Evolutionary conservation across 2,888 invertebrate genomes (phyloP).

Genomic region (Polyommatus icarus): DNA sequence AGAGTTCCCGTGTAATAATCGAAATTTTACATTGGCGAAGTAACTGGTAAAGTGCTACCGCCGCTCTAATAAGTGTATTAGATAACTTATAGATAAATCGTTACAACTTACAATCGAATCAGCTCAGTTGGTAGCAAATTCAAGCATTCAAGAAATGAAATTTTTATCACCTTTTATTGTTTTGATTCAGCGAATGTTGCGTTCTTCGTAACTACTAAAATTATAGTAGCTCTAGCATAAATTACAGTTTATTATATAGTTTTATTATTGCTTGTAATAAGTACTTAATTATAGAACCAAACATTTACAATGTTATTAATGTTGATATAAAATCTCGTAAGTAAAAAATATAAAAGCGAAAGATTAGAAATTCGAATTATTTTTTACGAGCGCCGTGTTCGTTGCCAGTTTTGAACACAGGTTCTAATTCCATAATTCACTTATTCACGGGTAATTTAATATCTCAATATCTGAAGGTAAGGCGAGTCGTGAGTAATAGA

Average conservation of each 20-base stretch:
- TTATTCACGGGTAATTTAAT: conserved; percentile 32
- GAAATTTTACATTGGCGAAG: too few species aligned
- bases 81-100: too few species aligned
- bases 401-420: neutral
- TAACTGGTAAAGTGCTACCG: too few species aligned
- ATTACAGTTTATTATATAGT: neutral
- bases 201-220: too few species aligned
- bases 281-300: neutral
- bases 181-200: too few species aligned
- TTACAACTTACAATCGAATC: too few species aligned
- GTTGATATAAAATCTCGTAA: neutral
- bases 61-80: too few species aligned
- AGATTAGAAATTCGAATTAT: neutral
- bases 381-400: neutral
- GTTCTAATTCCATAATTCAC: conserved; percentile 7
- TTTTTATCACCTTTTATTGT: too few species aligned
- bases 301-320: neutral
- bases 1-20: too few species aligned
- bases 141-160: too few species aligned
- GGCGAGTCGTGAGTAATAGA: conserved; percentile 67
- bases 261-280: neutral
- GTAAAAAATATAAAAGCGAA: neutral
- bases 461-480: conserved; percentile 43
- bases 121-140: too few species aligned
- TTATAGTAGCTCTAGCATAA: neutral